Conservation (phyloP, 64 coral and sea anemone genomes). For the Porites lutea region DNA sequence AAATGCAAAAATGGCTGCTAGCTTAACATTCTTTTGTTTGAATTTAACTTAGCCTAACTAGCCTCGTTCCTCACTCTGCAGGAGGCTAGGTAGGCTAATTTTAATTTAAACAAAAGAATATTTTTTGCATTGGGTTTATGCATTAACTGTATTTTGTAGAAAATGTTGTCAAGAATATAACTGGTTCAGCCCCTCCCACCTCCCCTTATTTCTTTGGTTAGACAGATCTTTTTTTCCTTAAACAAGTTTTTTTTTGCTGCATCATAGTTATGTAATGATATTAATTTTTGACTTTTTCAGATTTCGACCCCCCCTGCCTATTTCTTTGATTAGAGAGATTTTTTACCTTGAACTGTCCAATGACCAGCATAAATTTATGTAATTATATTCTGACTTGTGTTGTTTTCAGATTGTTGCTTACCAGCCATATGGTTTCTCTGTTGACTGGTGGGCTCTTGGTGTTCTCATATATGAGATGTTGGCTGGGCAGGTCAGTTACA, state of each 20-base stretch:
- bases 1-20: no score
- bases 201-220: background rate
- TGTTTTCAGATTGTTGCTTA: slow-evolving; percentile 94
- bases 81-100: no score
- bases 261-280: no score
- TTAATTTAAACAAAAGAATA: no score
- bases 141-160: background rate
- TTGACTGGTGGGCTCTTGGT: slow-evolving; percentile 99
- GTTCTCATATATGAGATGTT: slow-evolving; percentile 99
- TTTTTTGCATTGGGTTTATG: background rate
- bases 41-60: no score
- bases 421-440: slow-evolving; percentile 96
- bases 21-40: no score
- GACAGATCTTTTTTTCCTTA: background rate
- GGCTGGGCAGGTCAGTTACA: slow-evolving; percentile 85
- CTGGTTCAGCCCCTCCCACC: background rate
- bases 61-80: no score
- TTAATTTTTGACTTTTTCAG: no score
- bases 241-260: no score
- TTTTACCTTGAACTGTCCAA: background rate
- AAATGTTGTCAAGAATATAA: no score
- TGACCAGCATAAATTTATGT: background rate
- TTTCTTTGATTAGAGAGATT: background rate
- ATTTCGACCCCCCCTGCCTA: background rate
- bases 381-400: background rate